phyloP scores from a whole-genome alignment of 64 coral and sea anemone genomes.

The Montipora capricornis region DNA sequence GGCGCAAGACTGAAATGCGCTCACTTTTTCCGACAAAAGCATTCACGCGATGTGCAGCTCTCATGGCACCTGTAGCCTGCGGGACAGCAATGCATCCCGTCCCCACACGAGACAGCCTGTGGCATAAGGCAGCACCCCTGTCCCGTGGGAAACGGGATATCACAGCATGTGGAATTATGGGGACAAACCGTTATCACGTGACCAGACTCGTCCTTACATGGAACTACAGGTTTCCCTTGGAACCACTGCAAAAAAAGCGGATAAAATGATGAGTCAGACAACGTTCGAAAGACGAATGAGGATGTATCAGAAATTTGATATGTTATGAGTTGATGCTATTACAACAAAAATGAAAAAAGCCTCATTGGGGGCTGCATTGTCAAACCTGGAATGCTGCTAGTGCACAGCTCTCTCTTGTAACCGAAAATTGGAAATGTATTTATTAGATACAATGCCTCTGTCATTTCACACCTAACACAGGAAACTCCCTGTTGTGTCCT shows the following conservation, averaged over 20 bases:
- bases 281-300: too few species aligned
- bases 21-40: conserved; percentile 46
- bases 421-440: too few species aligned
- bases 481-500: too few species aligned
- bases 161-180: conserved; percentile 62
- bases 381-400: too few species aligned
- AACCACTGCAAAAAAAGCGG: neutral
- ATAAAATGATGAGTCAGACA: neutral
- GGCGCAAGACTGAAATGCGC: neutral
- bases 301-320: too few species aligned
- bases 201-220: conserved; percentile 68
- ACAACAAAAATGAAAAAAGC: too few species aligned
- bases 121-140: conserved; percentile 71
- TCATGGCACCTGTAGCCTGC: conserved; percentile 72
- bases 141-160: conserved; percentile 16
- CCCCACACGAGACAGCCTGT: conserved; percentile 70
- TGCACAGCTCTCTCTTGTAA: too few species aligned
- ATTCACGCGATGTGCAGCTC: conserved; percentile 23
- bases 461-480: too few species aligned
- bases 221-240: neutral
- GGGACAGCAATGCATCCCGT: conserved; percentile 91
- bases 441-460: too few species aligned
- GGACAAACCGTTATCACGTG: conserved; percentile 71
- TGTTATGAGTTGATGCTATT: too few species aligned
- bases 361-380: too few species aligned